A percentile compares a stretch with the other conserved stretches of the same genome.
These are phyloP conservation scores for Numida meleagris DNA, from an alignment of 2,113 vertebrate species.

Conservation along the genomic window DNA sequence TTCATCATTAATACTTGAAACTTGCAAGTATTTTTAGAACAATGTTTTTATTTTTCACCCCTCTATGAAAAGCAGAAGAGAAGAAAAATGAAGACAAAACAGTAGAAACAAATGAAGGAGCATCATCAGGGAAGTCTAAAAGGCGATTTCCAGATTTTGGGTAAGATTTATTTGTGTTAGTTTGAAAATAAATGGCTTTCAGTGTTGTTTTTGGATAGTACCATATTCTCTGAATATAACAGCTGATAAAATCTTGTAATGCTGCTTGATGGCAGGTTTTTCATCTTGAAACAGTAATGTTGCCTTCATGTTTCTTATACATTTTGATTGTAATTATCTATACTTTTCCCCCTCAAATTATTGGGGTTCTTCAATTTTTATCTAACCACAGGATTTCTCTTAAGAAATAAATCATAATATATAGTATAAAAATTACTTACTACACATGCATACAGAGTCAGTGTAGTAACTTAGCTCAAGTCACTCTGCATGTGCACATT, in stretches of 20 bases:
- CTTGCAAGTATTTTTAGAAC: neutral
- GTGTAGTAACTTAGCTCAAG: neutral
- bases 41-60: neutral
- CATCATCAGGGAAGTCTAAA: conserved; percentile 83
- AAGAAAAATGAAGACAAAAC: conserved; percentile 78
- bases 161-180: conserved; percentile 61
- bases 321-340: neutral
- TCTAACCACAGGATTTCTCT: neutral
- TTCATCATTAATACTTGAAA: neutral
- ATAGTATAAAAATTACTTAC: neutral
- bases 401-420: neutral
- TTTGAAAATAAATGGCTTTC: neutral
- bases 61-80: conserved; percentile 59
- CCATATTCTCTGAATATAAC: neutral
- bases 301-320: neutral
- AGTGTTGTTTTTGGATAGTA: neutral
- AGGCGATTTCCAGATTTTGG: conserved; percentile 93
- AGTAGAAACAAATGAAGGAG: conserved; percentile 78
- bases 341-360: neutral
- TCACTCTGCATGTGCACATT: neutral
- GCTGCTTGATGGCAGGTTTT: neutral
- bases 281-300: neutral
- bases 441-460: neutral
- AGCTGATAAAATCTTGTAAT: neutral
- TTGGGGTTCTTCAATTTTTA: neutral